A percentile compares a stretch with the other conserved stretches of the same genome.
phyloP scores from a whole-genome alignment of 2,113 vertebrate species.

The Thomomys bottae region DNA sequence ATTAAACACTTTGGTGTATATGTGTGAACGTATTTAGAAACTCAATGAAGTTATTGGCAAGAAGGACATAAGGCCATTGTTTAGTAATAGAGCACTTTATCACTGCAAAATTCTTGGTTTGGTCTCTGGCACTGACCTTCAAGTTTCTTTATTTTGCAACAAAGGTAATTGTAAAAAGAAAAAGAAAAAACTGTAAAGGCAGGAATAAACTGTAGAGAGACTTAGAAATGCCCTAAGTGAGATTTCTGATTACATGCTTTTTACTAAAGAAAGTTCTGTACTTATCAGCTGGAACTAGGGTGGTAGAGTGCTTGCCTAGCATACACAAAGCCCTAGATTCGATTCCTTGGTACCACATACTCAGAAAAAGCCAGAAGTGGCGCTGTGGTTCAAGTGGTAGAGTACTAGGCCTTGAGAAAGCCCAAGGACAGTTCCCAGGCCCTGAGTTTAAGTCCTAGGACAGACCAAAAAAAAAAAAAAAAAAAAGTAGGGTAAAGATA shows the following conservation, averaged over 20 bases:
- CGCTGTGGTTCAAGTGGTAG: too few relatives aligned
- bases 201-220: background rate
- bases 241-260: conserved; percentile 26
- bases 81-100: background rate
- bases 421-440: too few relatives aligned
- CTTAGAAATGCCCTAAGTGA: background rate
- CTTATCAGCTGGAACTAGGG: background rate
- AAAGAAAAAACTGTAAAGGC: conserved; percentile 34
- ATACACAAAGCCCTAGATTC: too few relatives aligned
- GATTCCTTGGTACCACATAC: too few relatives aligned
- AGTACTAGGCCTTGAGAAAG: too few relatives aligned
- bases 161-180: background rate
- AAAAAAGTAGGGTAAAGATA: background rate
- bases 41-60: background rate
- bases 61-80: background rate
- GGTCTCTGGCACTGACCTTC: background rate
- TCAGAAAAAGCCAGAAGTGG: too few relatives aligned
- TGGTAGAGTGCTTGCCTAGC: too few relatives aligned
- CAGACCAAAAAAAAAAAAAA: too few relatives aligned
- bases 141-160: too few relatives aligned
- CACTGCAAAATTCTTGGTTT: background rate
- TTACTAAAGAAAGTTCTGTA: background rate
- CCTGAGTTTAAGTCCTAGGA: too few relatives aligned
- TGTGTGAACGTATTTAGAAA: too few relatives aligned
- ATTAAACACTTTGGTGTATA: background rate